Evolutionary conservation across 2,888 invertebrate species (phyloP).

Genomic region (Bruchidius siliquastri): DNA sequence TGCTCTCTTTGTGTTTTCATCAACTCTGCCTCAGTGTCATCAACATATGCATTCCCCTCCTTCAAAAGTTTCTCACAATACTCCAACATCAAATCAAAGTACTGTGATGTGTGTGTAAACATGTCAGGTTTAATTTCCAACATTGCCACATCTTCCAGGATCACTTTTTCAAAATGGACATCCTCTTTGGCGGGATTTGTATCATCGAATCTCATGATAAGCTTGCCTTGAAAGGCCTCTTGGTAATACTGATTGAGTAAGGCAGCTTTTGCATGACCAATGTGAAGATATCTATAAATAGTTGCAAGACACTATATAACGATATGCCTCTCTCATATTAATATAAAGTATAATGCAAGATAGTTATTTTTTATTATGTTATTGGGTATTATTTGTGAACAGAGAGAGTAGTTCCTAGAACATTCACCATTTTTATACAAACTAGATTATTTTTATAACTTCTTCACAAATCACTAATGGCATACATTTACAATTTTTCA

Average conservation of each 20-base stretch:
- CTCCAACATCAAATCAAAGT: conserved; percentile 87
- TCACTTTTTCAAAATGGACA: conserved; percentile 94
- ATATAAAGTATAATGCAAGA: too few relatives aligned
- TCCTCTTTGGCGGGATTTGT: conserved; percentile 99
- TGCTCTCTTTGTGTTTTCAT: conserved; percentile 96
- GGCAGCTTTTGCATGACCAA: conserved; percentile 99
- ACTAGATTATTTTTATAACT: too few relatives aligned
- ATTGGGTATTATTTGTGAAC: too few relatives aligned
- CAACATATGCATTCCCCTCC: conserved; percentile 90
- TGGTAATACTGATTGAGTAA: conserved; percentile 97
- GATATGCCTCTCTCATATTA: too few relatives aligned
- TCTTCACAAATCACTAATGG: too few relatives aligned
- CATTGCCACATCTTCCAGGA: conserved; percentile 87
- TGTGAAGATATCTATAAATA: conserved; percentile 74
- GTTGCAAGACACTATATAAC: too few relatives aligned
- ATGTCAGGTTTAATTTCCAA: conserved; percentile 87
- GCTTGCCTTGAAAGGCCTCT: conserved; percentile 82
- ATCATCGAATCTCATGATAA: conserved; percentile 99
- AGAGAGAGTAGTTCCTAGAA: too few relatives aligned
- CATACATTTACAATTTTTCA: too few relatives aligned
- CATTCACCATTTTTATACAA: too few relatives aligned
- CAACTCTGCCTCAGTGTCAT: conserved; percentile 88
- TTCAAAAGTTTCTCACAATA: conserved; percentile 84
- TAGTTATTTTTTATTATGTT: too few relatives aligned
- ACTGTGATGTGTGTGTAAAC: conserved; percentile 94